Evolutionary conservation across 2,888 invertebrate genomes (phyloP), one percentile per base, ranked within the genome.

Genomic region (Nomada hirtipes): DNA sequence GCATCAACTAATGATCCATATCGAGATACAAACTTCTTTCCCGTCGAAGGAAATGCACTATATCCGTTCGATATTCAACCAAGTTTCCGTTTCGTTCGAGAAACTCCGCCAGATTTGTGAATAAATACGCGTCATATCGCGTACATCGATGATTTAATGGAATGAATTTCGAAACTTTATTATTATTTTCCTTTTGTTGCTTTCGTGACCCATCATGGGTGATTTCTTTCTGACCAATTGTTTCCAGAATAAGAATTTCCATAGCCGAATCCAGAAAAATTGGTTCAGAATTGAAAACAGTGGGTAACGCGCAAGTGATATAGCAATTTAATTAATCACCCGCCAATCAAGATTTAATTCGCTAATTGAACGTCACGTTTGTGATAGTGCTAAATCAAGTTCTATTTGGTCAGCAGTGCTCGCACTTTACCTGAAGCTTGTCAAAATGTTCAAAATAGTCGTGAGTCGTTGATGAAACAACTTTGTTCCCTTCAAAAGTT

Each of bases 331-430:
- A 50, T 78, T 59, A 55, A 44, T 59, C 52, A 55, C 15, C 15
- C 44, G 65, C 57, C 53, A 26, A 70, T 79, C 68, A 65, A 26
- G 36, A 65, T 79, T 70, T 65, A 60, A 78, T 69, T 70, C 47
- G 52, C 44, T 78, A 70, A 79, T 70, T 79, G 68, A 79, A 77
- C 59, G 47, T 52, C 60, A 4, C 7, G 11, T 10, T 23, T 44
- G 18, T 50, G 47, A 50, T 55, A 55, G 26, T 36, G 26, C 44
- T 55, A 63, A 70, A 53, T 64, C 26, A 78, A 70, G 53, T 70
- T 64, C 55, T 57, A 20, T 68, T 61, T 26, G 13, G 50, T 26
- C 23, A 53, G 18, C 65, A n/a, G 9, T 15, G 15, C 26, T 15
- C 2, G 2, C 2, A 13, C 10, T 15, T 9, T 20, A 47, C 2